phyloP scores from a whole-genome alignment of 2,113 vertebrate species.

The Cheirogaleus medius region DNA sequence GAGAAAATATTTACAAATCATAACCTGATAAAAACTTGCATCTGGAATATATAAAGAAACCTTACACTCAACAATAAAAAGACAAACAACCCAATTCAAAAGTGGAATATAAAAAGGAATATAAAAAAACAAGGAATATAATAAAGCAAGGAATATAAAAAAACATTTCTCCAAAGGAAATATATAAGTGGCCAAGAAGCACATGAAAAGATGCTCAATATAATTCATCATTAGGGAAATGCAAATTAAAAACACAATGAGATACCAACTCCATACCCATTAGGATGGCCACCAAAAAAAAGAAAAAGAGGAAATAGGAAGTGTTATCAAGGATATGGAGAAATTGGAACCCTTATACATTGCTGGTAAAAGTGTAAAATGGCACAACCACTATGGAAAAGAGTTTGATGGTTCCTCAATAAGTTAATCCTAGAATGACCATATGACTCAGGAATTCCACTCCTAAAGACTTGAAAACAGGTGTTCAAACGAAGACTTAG shows the following conservation, averaged over 20 bases:
- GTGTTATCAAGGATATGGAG: neutral
- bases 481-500: neutral
- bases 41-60: neutral
- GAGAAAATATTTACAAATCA: neutral
- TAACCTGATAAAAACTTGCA: neutral
- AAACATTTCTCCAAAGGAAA: neutral
- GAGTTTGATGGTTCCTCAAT: neutral
- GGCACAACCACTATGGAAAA: neutral
- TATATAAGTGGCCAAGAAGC: neutral
- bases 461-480: neutral
- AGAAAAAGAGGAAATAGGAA: neutral
- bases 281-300: neutral
- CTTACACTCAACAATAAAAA: neutral
- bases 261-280: neutral
- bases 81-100: neutral
- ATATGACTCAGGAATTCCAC: neutral
- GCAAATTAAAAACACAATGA: neutral
- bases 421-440: neutral
- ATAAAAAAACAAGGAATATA: neutral
- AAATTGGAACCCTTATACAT: neutral
- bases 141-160: neutral
- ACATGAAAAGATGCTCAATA: neutral
- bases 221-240: neutral
- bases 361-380: neutral
- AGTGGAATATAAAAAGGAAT: neutral